Base-by-base conservation (phyloP, 2,888 invertebrate genomes). In the Meloe dianella region DNA sequence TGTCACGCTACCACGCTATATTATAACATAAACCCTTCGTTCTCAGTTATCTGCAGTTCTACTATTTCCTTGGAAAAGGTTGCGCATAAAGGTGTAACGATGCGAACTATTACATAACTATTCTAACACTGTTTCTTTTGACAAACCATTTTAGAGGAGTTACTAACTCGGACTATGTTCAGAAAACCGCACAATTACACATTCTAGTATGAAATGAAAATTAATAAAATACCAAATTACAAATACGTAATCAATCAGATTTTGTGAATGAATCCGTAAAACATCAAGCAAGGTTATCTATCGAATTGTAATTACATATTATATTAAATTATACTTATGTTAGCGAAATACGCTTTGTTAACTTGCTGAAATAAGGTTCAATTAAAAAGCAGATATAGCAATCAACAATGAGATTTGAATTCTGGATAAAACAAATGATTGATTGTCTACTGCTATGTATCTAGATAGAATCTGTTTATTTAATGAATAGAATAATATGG, bases 381-480 rank as follows among this genome's bases (percentile, higher is more conserved):
- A 54, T 54, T 54, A 14, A 54, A 54, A 54, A 54, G 10, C 12
- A 54, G 54, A 54, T 54, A 54, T 14, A 54, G 24, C 20, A 14
- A 8, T 2, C 12, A 20, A 54, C 54, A 54, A 22, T 24, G 54
- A 54, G 3, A 54, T 54, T 54, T 54, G 24, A 54, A 54, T 54
- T 54, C 24, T 54, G 24, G 54, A 54, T 54, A 12, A 24, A 54
- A 12, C 12, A 29, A 64, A 58, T 62, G 68, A 70, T 68, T 61
- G 70, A 60, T 51, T 61, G 65, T 64, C 67, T 65, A 63, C 69
- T 61, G 66, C 51, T 69, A 63, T 61, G 63, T 67, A 64, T 69
- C 60, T 54, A 61, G 63, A 65, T 54, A 61, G 63, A 65, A 64
- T 69, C 67, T 61, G 61, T 71, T 68, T 71, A 71, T 68, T 69